Evolutionary conservation across 2,797 vertebrate species (phyloP), one percentile per base, ranked within the genome.

Genomic region (Acanthurus tractus): DNA sequence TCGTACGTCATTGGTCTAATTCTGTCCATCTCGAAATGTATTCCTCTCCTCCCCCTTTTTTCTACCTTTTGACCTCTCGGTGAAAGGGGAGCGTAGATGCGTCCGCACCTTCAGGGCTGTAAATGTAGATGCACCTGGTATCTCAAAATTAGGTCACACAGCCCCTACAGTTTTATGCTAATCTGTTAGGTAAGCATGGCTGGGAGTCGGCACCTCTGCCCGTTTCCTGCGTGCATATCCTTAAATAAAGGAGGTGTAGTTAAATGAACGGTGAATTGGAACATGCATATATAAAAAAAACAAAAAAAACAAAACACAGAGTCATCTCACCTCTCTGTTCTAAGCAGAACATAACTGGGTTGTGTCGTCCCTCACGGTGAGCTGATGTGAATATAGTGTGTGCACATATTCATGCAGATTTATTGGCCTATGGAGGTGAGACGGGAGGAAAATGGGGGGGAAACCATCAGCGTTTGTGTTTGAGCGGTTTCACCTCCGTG

Each of bases 141-240:
- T 75, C 59, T 46, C 48, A 65, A 70, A 91, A 87, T 64, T 90
- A 73, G 89, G 88, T 76, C 89, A 88, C 52, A 76, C 84, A 23
- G 52, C 54, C 10, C 29, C 49, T 53, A 17, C 61, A 48, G 56
- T 71, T 57, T 78, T 81, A 90, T 89, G 79, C 75, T 86, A 86
- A 88, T 86, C 11, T 63, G 2, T 70, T 53, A 49, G 68, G 65
- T 79, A 58, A 76, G 66, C 63, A 10, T 63, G 66, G 62, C 76
- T 44, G 53, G 58, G 40, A 76, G 55, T 52, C 53, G 58, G 40
- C 42, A 55, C 42, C 63, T 13, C 22, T 34, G n/a, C 11, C 58
- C 52, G 61, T 81, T 88, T 63, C 68, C 55, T 58, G 8, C 42
- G 40, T 65, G 67, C 13, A 55, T 63, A 34, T 76, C 54, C 62